Conservation (phyloP, 1,140 invertebrate species). For the Trichonephila inaurata region DNA sequence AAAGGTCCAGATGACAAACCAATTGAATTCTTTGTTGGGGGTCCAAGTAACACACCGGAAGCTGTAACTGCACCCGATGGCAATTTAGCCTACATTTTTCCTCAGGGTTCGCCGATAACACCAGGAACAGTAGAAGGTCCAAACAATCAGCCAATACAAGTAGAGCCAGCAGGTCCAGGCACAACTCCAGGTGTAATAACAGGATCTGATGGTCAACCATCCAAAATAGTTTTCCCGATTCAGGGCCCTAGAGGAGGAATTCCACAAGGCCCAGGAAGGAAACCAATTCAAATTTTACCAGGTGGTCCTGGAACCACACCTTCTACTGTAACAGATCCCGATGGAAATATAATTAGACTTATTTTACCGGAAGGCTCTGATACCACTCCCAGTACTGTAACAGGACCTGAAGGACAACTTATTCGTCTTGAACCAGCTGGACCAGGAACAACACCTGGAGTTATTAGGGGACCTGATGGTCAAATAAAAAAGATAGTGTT, state of each 20-base stretch:
- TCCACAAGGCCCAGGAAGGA: background rate
- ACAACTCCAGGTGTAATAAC: conserved; percentile 37
- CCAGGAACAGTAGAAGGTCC: conserved; percentile 16
- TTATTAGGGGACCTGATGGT: background rate
- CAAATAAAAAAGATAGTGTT: background rate
- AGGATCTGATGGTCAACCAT: conserved; percentile 4
- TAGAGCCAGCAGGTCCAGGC: background rate
- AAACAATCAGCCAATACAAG: background rate
- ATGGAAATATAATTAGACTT: conserved; percentile 29
- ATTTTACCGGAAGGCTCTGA: background rate
- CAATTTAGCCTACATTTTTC: conserved; percentile 1
- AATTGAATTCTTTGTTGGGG: background rate
- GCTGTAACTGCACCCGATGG: conserved; percentile 21
- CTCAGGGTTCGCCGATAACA: background rate
- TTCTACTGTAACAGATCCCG: conserved; percentile 24
- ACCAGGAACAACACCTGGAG: background rate
- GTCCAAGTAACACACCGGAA: conserved; percentile 19
- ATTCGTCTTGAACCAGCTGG: conserved; percentile 4
- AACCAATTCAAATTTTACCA: background rate
- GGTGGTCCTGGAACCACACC: conserved; percentile 42
- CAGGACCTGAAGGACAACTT: conserved; percentile 15
- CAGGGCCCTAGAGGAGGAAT: background rate
- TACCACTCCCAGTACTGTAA: background rate
- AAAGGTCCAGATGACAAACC: conserved; percentile 21
- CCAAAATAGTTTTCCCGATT: conserved; percentile 6